A percentile compares a stretch with the other conserved stretches of the same genome.
These are phyloP conservation scores for Bostrychus sinensis DNA, from an alignment of 2,113 vertebrate species.

Conservation along the genomic window DNA sequence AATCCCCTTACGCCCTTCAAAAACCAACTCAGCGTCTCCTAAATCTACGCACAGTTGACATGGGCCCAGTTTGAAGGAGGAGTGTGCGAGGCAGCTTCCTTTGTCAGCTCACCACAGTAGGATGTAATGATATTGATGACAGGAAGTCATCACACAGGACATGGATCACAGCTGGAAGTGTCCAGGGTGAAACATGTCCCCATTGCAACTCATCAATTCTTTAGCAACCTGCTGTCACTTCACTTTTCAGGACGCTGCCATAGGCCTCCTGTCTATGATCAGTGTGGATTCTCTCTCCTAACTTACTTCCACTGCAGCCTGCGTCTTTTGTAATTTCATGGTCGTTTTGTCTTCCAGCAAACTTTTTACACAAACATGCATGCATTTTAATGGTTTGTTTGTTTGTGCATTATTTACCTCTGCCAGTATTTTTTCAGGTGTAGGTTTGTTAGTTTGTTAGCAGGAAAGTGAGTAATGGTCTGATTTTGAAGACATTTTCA, in stretches of 20 bases:
- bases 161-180: constrained; percentile 72
- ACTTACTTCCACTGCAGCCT: not conserved
- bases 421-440: no score
- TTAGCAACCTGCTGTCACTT: constrained; percentile 71
- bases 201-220: constrained; percentile 75
- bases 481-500: no score
- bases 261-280: constrained; percentile 30
- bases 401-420: no score
- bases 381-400: no score
- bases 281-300: constrained; percentile 13
- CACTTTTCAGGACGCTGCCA: constrained; percentile 38
- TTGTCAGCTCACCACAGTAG: constrained; percentile 67
- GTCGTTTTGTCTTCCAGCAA: no score
- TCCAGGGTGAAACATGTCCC: constrained; percentile 74
- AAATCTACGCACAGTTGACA: constrained; percentile 19
- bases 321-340: no score
- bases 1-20: constrained; percentile 44
- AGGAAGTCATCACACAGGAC: constrained; percentile 70
- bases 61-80: constrained; percentile 28
- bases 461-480: no score
- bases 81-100: constrained; percentile 48
- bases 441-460: no score
- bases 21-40: constrained; percentile 11
- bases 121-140: constrained; percentile 81
- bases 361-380: no score